Conservation (phyloP, 2,888 invertebrate genomes). For the Deladenus siricidicola region DNA sequence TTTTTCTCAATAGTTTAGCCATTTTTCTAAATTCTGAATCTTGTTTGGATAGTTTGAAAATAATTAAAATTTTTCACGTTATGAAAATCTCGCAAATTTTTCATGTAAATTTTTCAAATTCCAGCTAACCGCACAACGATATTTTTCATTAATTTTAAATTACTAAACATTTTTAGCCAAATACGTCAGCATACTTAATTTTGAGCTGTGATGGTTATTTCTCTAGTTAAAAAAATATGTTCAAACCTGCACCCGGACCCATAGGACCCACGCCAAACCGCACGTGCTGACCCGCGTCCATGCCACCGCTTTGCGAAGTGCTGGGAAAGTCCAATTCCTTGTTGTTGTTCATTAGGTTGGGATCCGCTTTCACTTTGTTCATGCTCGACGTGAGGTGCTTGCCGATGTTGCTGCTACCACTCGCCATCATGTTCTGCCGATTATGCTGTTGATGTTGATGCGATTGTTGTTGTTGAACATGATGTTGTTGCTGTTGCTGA, state of each 20-base stretch:
- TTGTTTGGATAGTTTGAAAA: too few relatives aligned
- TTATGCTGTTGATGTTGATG: background rate
- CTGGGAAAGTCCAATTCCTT: slow-evolving; percentile 4
- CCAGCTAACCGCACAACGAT: background rate
- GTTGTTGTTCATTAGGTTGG: background rate
- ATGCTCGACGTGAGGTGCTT: background rate
- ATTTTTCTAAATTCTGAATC: too few relatives aligned
- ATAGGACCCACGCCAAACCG: slow-evolving; percentile 8
- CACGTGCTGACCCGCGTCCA: background rate
- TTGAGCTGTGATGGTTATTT: too few relatives aligned
- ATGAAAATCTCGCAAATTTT: too few relatives aligned
- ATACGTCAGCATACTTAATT: too few relatives aligned
- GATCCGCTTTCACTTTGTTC: slow-evolving; percentile 3
- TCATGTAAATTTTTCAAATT: too few relatives aligned
- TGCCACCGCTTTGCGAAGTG: background rate
- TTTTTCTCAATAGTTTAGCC: too few relatives aligned
- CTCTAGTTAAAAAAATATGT: too few relatives aligned
- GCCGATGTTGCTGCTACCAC: background rate
- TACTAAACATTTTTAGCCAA: too few relatives aligned
- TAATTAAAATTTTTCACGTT: too few relatives aligned
- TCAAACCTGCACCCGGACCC: slow-evolving; percentile 15
- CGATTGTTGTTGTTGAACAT: background rate
- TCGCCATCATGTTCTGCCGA: background rate
- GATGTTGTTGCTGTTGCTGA: background rate
- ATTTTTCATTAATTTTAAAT: background rate